These are phyloP conservation scores for Melanogrammus aeglefinus DNA, from an alignment of 2,797 vertebrate genomes.

Conservation along the genomic window DNA sequence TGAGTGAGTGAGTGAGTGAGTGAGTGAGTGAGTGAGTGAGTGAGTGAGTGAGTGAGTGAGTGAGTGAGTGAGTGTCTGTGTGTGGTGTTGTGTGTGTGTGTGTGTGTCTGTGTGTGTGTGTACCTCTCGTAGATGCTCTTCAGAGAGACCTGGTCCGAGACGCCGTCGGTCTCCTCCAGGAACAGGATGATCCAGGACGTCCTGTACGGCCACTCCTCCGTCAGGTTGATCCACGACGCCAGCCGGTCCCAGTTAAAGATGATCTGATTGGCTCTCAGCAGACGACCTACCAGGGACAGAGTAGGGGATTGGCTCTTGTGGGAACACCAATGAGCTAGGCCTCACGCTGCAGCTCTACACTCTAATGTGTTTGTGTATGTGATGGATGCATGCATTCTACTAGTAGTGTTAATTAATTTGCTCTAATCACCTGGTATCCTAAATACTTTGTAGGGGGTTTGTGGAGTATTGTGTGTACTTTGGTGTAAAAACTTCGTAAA, in stretches of 20 bases:
- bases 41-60: background rate
- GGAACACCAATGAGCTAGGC: too few relatives aligned
- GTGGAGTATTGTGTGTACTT: too few relatives aligned
- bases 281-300: conserved; percentile 75
- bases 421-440: too few relatives aligned
- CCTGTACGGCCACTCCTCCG: conserved; percentile 97
- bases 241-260: conserved; percentile 95
- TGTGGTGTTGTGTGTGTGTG: background rate
- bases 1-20: conserved; percentile 7
- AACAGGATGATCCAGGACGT: conserved; percentile 97
- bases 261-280: conserved; percentile 96
- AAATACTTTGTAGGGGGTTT: too few relatives aligned
- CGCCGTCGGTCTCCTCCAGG: conserved; percentile 89
- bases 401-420: too few relatives aligned
- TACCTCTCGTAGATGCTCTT: conserved; percentile 97
- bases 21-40: background rate
- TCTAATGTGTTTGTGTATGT: too few relatives aligned
- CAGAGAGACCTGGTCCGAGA: conserved; percentile 86
- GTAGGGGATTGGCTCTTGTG: conserved; percentile 7
- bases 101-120: conserved; percentile 1
- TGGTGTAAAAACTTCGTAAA: too few relatives aligned
- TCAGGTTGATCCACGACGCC: conserved; percentile 98
- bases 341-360: too few relatives aligned
- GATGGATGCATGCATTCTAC: too few relatives aligned
- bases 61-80: background rate